Base-by-base conservation (phyloP, 2,797 vertebrate species). In the Alauda arvensis region DNA sequence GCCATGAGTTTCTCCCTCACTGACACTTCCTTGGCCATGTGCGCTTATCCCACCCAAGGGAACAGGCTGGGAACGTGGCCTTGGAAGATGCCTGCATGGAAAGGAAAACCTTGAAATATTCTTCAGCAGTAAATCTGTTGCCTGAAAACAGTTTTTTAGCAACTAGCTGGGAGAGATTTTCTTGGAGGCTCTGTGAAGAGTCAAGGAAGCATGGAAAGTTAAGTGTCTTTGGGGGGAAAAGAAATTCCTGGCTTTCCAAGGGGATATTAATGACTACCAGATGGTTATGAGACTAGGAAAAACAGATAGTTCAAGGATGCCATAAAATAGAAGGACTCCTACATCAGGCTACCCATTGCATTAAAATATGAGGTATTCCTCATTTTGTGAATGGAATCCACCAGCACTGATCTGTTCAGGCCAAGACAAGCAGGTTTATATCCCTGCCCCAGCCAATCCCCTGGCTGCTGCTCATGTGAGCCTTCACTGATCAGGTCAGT, bases 261-360 rank as follows among this genome's bases (percentile, higher is more conserved):
- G 40, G 39, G 39, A 53, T 83, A 65, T 85, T 89, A 93, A 93
- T 77, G 65, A 81, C 77, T 79, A 94, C 63, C 93, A 95, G 87
- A 93, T 91, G 91, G 83, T n/a, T 78, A 85, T 71, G 29, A 93
- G 53, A 31, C 31, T n/a, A n/a, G 68, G 18, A 43, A 77, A 88
- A 92, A 66, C 6, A 14, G 37, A 48, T 43, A 70, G 31, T 74
- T 90, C 40, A 65, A 76, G 28, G 45, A 79, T 70, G 43, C 23
- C 46, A 62, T 74, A 53, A 83, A 77, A 77, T 55, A 55, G 45
- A 56, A 39, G 29, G 34, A 55, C 16, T 80, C 28, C 26, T 68
- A 14, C 42, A 55, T 59, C 23, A 83, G 57, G 34, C 15, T 85
- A 15, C 18, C 39, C 48, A 18, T 4, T 83, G 43, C 84, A 90